phyloP scores from a whole-genome alignment of 35 echinoderm and acorn worm genomes.

The Hemicentrotus pulcherrimus region DNA sequence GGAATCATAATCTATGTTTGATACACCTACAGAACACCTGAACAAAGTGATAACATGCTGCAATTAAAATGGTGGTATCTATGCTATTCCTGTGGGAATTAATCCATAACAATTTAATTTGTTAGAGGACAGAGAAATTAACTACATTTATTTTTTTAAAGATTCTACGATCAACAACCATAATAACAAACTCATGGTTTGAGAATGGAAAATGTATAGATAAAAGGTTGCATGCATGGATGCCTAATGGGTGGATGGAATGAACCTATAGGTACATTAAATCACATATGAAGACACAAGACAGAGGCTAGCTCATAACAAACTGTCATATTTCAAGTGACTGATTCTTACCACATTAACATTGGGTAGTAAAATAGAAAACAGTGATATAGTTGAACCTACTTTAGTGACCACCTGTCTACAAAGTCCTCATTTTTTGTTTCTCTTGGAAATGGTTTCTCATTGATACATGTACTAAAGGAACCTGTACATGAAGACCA shows the following conservation, averaged over 20 bases:
- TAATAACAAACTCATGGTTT: no score
- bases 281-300: not conserved
- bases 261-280: not conserved
- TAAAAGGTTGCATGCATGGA: no score
- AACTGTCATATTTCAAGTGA: not conserved
- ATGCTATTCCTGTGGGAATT: not conserved
- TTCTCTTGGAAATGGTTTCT: no score
- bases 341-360: no score
- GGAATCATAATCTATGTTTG: not conserved
- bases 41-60: not conserved
- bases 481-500: no score
- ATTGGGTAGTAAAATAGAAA: no score
- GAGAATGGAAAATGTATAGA: no score
- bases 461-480: no score
- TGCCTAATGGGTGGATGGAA: not conserved
- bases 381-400: no score
- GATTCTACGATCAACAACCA: no score
- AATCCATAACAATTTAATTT: not conserved
- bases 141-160: not conserved
- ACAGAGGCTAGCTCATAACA: not conserved
- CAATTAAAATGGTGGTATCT: not conserved
- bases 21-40: not conserved
- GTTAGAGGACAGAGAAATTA: not conserved
- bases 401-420: no score
- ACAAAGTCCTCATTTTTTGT: no score